Percentiles rank a stretch among this genome's conserved stretches.
Evolutionary conservation across 2,888 invertebrate genomes (phyloP).

Genomic region (Diadegma fenestrale): DNA sequence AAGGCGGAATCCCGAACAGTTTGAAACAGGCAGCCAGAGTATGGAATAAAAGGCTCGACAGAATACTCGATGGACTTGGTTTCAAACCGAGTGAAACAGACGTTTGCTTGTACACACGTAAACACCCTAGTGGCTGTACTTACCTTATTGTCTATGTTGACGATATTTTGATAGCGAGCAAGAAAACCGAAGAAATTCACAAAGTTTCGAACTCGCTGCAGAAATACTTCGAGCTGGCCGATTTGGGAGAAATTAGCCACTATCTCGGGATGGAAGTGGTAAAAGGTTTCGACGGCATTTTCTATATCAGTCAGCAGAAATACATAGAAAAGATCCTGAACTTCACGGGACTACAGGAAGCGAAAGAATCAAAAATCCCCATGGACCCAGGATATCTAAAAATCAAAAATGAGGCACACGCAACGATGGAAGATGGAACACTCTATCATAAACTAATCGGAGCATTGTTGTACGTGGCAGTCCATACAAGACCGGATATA

Average conservation of each 20-base stretch:
- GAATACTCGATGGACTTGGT: conserved; percentile 43
- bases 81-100: conserved; percentile 54
- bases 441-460: conserved; percentile 37
- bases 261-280: conserved; percentile 69
- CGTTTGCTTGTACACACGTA: conserved; percentile 48
- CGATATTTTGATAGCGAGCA: too few relatives aligned
- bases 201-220: conserved; percentile 45
- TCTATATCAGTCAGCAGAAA: conserved; percentile 46
- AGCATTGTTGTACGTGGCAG: conserved; percentile 69
- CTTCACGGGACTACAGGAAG: conserved; percentile 57
- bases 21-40: conserved; percentile 65
- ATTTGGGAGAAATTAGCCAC: conserved; percentile 63
- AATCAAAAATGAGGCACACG: conserved; percentile 6
- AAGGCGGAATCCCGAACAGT: too few relatives aligned
- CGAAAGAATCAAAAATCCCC: conserved; percentile 61
- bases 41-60: conserved; percentile 54
- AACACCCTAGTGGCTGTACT: not conserved
- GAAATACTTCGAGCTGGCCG: conserved; percentile 62
- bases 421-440: conserved; percentile 49
- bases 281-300: conserved; percentile 34
- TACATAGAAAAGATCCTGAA: conserved; percentile 55
- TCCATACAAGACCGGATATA: conserved; percentile 74
- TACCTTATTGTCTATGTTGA: too few relatives aligned
- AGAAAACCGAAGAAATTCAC: conserved; percentile 35
- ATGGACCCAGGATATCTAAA: conserved; percentile 66